A percentile compares a stretch with the other conserved stretches of the same genome.
phyloP scores from a whole-genome alignment of 2,888 invertebrate species.

The Rotaria socialis region DNA sequence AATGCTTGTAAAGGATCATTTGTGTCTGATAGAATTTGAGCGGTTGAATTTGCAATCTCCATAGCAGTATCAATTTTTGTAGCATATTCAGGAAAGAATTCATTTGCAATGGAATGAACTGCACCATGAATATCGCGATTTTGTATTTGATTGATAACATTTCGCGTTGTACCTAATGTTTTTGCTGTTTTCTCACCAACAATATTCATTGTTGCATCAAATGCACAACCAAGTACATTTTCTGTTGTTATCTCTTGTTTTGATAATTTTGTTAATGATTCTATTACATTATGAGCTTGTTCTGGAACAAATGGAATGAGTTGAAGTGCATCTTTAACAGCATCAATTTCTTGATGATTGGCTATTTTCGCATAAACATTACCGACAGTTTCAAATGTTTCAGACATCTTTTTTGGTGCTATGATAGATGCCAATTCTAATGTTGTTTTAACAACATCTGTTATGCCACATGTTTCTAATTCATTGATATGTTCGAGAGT shows the following conservation, averaged over 20 bases:
- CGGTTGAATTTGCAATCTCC: background rate
- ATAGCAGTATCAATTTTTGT: background rate
- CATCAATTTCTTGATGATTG: conserved; percentile 8
- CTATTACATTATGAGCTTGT: background rate
- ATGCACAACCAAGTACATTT: background rate
- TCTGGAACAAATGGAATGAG: background rate
- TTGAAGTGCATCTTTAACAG: background rate
- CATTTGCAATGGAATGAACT: background rate
- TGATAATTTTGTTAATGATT: background rate
- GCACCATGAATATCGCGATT: background rate
- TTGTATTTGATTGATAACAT: background rate
- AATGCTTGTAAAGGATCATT: conserved; percentile 27
- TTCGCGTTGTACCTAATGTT: background rate
- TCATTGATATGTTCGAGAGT: background rate
- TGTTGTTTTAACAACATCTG: conserved; percentile 16
- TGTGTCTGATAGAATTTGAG: background rate
- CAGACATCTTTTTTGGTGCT: background rate
- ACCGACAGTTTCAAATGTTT: background rate
- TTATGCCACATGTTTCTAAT: background rate
- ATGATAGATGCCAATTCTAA: background rate
- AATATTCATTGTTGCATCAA: background rate
- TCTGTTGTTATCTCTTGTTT: background rate
- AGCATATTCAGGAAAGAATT: conserved; percentile 19
- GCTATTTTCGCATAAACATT: conserved; percentile 3
- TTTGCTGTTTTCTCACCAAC: background rate